Evolutionary conservation across 1,140 invertebrate species (phyloP).

Genomic region (Maniola jurtina): DNA sequence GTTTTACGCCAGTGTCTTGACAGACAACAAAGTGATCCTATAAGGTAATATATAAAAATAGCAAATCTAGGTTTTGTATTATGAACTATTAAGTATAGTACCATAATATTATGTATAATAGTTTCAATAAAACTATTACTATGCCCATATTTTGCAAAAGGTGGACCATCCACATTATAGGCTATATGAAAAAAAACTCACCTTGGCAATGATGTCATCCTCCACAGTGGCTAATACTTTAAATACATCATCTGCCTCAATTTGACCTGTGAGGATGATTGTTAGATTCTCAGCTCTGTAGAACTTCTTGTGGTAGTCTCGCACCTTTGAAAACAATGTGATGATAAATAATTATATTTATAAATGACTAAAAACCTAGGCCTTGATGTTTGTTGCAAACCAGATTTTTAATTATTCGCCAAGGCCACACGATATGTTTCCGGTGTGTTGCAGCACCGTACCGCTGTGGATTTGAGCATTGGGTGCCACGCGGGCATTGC

Average conservation of each 20-base stretch:
- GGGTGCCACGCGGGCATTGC: no score
- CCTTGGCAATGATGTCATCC: slow-evolving; percentile 88
- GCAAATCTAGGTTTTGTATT: background rate
- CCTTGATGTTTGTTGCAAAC: background rate
- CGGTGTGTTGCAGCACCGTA: no score
- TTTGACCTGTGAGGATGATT: slow-evolving; percentile 90
- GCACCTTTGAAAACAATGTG: slow-evolving; percentile 78
- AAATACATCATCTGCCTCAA: slow-evolving; percentile 88
- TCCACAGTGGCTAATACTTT: slow-evolving; percentile 85
- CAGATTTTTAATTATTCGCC: background rate
- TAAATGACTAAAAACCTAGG: background rate
- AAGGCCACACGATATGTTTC: no score
- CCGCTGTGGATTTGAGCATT: no score
- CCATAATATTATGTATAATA: slow-evolving; percentile 1
- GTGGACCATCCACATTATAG: no score
- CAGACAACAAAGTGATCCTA: no score
- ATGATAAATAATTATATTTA: slow-evolving; percentile 2
- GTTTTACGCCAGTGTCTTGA: no score
- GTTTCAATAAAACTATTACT: background rate
- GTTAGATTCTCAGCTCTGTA: slow-evolving; percentile 95
- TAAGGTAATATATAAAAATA: background rate
- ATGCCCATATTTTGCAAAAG: no score
- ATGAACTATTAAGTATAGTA: background rate
- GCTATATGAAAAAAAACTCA: no score
- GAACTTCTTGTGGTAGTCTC: slow-evolving; percentile 89